A percentile compares a stretch with the other conserved stretches of the same genome.
Evolutionary conservation across 1,140 invertebrate genomes (phyloP).

Genomic region (Euura saliciscinereae): DNA sequence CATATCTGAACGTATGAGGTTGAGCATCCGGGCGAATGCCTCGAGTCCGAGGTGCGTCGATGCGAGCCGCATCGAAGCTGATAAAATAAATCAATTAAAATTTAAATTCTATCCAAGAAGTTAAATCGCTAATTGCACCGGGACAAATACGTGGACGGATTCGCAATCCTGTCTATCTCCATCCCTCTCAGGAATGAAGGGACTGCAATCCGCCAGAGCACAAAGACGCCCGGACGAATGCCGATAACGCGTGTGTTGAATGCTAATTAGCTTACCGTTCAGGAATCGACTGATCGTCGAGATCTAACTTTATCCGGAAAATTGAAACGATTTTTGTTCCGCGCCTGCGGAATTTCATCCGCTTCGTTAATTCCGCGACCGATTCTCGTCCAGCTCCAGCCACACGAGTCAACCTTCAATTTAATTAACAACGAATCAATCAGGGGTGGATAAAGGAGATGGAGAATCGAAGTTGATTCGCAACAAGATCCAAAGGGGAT

Average conservation of each 20-base stretch:
- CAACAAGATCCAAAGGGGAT: not conserved
- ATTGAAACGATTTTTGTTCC: too few relatives aligned
- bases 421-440: slow-evolving; percentile 55
- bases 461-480: slow-evolving; percentile 29
- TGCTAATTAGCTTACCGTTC: not conserved
- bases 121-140: slow-evolving; percentile 50
- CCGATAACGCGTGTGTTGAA: slow-evolving; percentile 1
- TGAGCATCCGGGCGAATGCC: too few relatives aligned
- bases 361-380: not conserved
- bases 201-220: not conserved
- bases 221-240: not conserved
- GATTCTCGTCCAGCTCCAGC: not conserved
- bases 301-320: too few relatives aligned
- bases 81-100: slow-evolving; percentile 53
- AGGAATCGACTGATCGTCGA: too few relatives aligned
- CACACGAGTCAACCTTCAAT: slow-evolving; percentile 17
- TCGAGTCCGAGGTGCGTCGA: too few relatives aligned
- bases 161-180: slow-evolving; percentile 38
- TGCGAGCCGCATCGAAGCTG: too few relatives aligned
- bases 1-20: too few relatives aligned
- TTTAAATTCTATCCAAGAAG: slow-evolving; percentile 52
- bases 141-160: slow-evolving; percentile 46
- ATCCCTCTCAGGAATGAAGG: not conserved
- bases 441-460: slow-evolving; percentile 27
- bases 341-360: not conserved